Percentiles rank a stretch among this genome's conserved stretches.
Evolutionary conservation across 1,140 invertebrate genomes (phyloP).

Genomic region (Panulirus ornatus): DNA sequence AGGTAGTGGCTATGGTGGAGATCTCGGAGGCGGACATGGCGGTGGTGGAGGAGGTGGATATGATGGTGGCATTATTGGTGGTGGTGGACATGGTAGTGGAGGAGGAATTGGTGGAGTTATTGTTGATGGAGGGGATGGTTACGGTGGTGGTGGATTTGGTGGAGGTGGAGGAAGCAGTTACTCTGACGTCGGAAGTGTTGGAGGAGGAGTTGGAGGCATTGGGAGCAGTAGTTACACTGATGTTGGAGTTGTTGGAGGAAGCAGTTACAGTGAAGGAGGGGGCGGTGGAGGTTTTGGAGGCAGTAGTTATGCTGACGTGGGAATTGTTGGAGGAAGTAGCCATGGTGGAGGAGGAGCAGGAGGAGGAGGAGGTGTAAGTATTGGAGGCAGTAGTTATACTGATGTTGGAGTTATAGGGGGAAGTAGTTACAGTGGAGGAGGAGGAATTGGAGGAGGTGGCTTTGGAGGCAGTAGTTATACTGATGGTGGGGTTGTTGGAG

Average conservation of each 20-base stretch:
- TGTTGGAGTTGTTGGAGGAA: background rate
- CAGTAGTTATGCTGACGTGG: background rate
- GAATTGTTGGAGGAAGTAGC: no score
- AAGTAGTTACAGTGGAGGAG: background rate
- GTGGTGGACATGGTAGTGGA: background rate
- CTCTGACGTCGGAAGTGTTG: background rate
- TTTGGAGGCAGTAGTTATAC: background rate
- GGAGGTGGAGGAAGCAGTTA: background rate
- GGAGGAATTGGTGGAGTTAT: background rate
- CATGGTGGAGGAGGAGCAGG: background rate
- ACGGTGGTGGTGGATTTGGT: background rate
- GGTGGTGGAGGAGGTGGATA: constrained; percentile 1
- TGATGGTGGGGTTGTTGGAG: background rate
- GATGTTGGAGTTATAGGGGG: no score
- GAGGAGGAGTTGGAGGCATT: background rate
- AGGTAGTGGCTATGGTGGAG: constrained; percentile 5
- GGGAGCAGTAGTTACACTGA: background rate
- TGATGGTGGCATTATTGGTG: no score
- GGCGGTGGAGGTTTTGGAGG: background rate
- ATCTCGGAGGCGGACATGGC: background rate
- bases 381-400: background rate
- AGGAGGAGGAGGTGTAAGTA: background rate
- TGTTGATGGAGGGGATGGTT: background rate
- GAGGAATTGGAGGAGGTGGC: background rate
- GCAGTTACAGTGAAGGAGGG: background rate